Evolutionary conservation across 2,888 invertebrate genomes (phyloP).

Genomic region (Chydorus sphaericus): DNA sequence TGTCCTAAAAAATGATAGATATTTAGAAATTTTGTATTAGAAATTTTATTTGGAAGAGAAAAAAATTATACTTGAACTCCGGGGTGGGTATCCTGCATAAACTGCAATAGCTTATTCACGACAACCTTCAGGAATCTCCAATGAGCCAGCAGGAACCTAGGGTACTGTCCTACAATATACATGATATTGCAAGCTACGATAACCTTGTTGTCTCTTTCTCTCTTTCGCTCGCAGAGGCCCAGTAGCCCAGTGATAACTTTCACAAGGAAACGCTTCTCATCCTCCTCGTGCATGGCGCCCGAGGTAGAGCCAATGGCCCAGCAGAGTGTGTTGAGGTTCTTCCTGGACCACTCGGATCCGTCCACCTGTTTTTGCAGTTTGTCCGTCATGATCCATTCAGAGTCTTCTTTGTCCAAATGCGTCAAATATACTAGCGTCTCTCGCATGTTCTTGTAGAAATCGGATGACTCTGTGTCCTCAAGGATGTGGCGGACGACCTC

Average conservation of each 20-base stretch:
- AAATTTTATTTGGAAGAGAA: background rate
- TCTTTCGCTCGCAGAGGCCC: conserved; percentile 94
- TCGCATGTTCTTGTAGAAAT: conserved; percentile 97
- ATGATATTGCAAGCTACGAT: conserved; percentile 99
- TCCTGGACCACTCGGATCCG: conserved; percentile 99
- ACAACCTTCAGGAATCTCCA: conserved; percentile 99
- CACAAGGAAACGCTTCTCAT: conserved; percentile 95
- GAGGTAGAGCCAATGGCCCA: conserved; percentile 99
- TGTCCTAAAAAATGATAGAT: conserved; percentile 55
- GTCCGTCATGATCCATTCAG: conserved; percentile 97
- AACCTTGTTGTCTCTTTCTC: conserved; percentile 98
- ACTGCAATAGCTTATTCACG: conserved; percentile 98
- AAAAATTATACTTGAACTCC: conserved; percentile 52
- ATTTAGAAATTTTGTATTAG: background rate
- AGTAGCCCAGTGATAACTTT: conserved; percentile 96
- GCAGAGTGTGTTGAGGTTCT: conserved; percentile 94
- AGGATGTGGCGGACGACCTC: conserved; percentile 98
- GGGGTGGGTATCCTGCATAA: conserved; percentile 99
- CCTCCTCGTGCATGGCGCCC: conserved; percentile 98
- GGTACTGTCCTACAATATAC: conserved; percentile 99
- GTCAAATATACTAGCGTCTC: conserved; percentile 95
- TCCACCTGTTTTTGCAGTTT: conserved; percentile 96
- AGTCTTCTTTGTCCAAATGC: conserved; percentile 94
- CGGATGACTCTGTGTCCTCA: conserved; percentile 99
- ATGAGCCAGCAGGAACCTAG: conserved; percentile 93